A percentile compares a stretch with the other conserved stretches of the same genome.
Evolutionary conservation across 2,797 vertebrate species (phyloP).

Genomic region (Crax fasciolata): DNA sequence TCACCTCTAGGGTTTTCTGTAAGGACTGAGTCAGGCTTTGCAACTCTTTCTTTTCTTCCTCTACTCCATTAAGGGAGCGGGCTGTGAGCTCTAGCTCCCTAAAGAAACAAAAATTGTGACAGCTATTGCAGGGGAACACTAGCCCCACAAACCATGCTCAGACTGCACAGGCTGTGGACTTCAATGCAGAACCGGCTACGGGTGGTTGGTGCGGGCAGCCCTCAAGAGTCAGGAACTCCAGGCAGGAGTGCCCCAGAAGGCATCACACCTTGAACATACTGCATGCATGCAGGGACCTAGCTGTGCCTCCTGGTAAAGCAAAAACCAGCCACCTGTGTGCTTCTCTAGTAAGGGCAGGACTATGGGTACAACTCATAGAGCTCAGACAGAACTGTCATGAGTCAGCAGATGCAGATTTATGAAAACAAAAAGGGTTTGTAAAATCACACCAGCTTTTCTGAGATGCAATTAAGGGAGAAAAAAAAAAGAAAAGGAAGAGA

Average conservation of each 20-base stretch:
- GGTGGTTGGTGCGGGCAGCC: fast-evolving
- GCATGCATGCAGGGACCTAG: fast-evolving
- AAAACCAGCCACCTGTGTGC: neutral
- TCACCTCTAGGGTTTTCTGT: conserved; percentile 93
- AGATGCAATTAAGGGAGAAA: neutral
- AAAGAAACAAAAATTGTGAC: conserved; percentile 38
- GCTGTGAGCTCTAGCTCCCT: conserved; percentile 95
- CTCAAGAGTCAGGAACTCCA: neutral
- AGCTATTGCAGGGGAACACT: neutral
- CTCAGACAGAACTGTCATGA: neutral
- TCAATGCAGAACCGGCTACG: neutral
- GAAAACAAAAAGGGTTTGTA: neutral
- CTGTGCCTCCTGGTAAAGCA: neutral
- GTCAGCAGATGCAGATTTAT: neutral
- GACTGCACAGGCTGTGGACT: neutral
- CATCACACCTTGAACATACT: neutral
- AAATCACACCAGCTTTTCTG: neutral
- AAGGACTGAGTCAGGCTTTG: conserved; percentile 88
- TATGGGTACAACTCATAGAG: neutral
- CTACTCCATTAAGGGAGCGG: conserved; percentile 91
- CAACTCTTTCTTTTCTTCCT: conserved; percentile 92
- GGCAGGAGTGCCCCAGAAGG: neutral
- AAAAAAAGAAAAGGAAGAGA: fast-evolving
- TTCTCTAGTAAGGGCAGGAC: neutral
- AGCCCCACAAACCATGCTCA: fast-evolving